Conservation (phyloP, 2,888 invertebrate species). For the Protophormia terraenovae region DNA sequence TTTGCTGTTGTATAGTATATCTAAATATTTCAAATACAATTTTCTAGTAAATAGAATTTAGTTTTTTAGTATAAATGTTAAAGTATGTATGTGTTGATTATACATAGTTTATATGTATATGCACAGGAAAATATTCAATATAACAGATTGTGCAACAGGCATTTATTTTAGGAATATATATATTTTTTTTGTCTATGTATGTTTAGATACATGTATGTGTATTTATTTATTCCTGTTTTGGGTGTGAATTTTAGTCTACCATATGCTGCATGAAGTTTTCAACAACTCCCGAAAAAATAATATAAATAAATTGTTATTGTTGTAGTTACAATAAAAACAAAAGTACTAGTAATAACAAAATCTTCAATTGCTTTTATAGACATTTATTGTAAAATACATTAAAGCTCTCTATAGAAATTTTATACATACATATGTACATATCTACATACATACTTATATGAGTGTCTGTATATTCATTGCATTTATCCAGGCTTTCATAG, state of each 20-base stretch:
- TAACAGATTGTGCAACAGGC: slow-evolving; percentile 63
- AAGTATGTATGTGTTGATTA: not conserved
- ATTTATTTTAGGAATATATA: slow-evolving; percentile 36
- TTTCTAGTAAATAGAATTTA: slow-evolving; percentile 62
- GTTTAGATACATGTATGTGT: no score
- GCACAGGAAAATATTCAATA: slow-evolving; percentile 12
- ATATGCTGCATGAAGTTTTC: not conserved
- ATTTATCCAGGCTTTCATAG: not conserved
- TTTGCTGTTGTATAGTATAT: slow-evolving; percentile 42
- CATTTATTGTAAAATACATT: not conserved
- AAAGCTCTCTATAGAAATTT: no score
- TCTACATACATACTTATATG: no score
- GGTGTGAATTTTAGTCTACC: no score
- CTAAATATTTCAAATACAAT: slow-evolving; percentile 61
- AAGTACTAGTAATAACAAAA: slow-evolving; percentile 6
- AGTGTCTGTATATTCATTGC: not conserved
- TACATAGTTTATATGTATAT: slow-evolving; percentile 15
- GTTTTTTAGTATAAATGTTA: slow-evolving; percentile 19
- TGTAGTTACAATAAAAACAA: not conserved
- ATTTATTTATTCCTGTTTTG: no score
- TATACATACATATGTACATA: no score
- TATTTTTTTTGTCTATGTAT: no score
- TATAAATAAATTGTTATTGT: slow-evolving; percentile 39
- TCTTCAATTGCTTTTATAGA: not conserved
- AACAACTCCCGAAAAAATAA: slow-evolving; percentile 11